Conservation (phyloP, 2,888 invertebrate genomes). For the Epirrita christyi region DNA sequence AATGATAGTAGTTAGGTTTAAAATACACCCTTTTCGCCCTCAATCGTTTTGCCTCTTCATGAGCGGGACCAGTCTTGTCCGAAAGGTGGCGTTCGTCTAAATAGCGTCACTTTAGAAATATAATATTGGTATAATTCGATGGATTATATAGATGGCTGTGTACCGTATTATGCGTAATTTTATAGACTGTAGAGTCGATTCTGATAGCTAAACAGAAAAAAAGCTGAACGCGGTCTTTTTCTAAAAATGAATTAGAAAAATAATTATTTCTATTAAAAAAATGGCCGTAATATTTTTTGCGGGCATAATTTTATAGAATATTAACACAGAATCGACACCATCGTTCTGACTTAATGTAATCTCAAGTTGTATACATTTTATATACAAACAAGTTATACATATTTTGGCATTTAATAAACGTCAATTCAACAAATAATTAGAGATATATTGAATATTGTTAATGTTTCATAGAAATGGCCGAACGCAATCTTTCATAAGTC, state of each 20-base stretch:
- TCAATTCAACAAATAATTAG: constrained; percentile 32
- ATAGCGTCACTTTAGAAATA: constrained; percentile 26
- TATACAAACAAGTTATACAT: constrained; percentile 14
- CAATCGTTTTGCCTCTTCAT: constrained; percentile 47
- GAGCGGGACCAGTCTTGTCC: constrained; percentile 46
- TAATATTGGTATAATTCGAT: constrained; percentile 31
- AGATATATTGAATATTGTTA: constrained; percentile 22
- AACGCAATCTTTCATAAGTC: constrained; percentile 41
- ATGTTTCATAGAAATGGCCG: constrained; percentile 27
- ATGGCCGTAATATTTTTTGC: no score
- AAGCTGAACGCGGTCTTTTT: no score
- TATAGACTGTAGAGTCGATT: constrained; percentile 1
- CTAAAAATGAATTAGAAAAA: no score
- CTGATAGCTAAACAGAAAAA: no score
- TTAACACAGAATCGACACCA: neutral
- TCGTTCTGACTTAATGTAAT: constrained; percentile 17
- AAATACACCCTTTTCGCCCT: constrained; percentile 47
- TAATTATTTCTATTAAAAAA: no score
- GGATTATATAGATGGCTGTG: constrained; percentile 40
- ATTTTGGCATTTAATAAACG: constrained; percentile 26
- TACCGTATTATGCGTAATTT: constrained; percentile 23
- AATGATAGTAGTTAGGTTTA: constrained; percentile 59
- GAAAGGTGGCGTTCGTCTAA: constrained; percentile 41
- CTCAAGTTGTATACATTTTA: constrained; percentile 21
- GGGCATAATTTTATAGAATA: no score